Base-by-base conservation (phyloP, 2,797 vertebrate genomes). In the Catostomus latipinnis region DNA sequence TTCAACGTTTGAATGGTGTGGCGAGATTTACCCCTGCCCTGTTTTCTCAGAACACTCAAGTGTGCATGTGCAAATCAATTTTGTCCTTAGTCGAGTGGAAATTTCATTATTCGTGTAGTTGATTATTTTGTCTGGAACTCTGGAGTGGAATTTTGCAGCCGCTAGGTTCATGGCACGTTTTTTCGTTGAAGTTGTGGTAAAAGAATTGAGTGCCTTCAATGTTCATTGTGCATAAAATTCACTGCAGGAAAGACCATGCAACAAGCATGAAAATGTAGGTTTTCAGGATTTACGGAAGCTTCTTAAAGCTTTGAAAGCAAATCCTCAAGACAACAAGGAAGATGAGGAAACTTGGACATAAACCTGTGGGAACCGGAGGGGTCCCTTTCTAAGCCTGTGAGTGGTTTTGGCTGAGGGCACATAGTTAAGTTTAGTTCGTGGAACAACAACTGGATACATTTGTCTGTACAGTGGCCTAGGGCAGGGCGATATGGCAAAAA, bases 81-180 rank as follows among this genome's bases (percentile, higher is more conserved):
- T 84, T 82, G 74, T 80, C 80, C 80, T 84, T 86, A 81, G 81
- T 82, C 82, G 81, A 82, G 82, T 86, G 85, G 82, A 86, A 82
- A 82, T 78, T 82, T 82, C 81, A 82, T 78, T 74, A 80, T 78
- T 81, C 81, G 71, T 60, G 74, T 84, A 78, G 84, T 84, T 86
- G 85, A 84, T 82, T 84, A 81, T 86, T 84, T 82, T 81, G 74
- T 75, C 81, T 84, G 85, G 85, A 86, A 74, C 61, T 50, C 34
- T 8, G 6, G n/a, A 18, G 54, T 76, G 82, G 71, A 82, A 84
- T 78, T 81, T 69, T 77, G 45, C 49, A 82, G 80, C 80, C 77
- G 43, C 74, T 16, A 13, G 62, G 78, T 82, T 84, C 78, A 69
- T 76, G 72, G 80, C 81, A 76, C 53, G 63, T 71, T 80, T 77